Evolutionary conservation across 2,797 vertebrate genomes (phyloP).

Genomic region (Brachymystax lenok): DNA sequence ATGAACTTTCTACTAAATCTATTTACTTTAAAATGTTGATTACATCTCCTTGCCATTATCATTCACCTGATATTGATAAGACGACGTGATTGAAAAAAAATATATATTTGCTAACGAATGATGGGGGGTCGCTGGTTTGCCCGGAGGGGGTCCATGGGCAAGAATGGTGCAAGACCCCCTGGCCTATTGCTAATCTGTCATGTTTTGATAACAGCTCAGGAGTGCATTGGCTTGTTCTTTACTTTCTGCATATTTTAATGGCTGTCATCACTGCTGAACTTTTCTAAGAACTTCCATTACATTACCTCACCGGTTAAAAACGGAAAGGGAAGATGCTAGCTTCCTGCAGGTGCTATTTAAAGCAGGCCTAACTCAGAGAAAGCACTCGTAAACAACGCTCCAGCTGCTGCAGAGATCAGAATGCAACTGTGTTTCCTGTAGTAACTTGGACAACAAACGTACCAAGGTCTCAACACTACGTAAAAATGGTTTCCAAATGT

Average conservation of each 20-base stretch:
- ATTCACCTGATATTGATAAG: no score
- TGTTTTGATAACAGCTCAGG: neutral
- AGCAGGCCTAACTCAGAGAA: constrained; percentile 36
- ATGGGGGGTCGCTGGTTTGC: no score
- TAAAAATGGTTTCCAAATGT: no score
- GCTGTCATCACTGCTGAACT: neutral
- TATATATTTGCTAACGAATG: no score
- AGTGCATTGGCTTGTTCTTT: constrained; percentile 1
- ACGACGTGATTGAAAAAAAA: no score
- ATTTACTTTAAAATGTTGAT: no score
- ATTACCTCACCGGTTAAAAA: constrained; percentile 12
- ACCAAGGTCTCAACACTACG: constrained; percentile 4
- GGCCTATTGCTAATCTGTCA: neutral
- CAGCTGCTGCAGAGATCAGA: constrained; percentile 37
- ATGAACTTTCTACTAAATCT: no score
- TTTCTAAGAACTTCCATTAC: constrained; percentile 30
- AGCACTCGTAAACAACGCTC: constrained; percentile 44
- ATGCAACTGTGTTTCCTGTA: constrained; percentile 44
- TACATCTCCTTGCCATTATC: no score
- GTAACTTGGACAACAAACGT: constrained; percentile 6
- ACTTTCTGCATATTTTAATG: constrained; percentile 3
- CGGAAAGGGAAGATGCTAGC: constrained; percentile 1
- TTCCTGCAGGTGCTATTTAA: constrained; percentile 58
- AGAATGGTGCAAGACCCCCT: no score
- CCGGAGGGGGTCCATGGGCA: no score